Evolutionary conservation across 2,113 vertebrate species (phyloP), one percentile per base, ranked within the genome.

Genomic region (Tiliqua scincoides): DNA sequence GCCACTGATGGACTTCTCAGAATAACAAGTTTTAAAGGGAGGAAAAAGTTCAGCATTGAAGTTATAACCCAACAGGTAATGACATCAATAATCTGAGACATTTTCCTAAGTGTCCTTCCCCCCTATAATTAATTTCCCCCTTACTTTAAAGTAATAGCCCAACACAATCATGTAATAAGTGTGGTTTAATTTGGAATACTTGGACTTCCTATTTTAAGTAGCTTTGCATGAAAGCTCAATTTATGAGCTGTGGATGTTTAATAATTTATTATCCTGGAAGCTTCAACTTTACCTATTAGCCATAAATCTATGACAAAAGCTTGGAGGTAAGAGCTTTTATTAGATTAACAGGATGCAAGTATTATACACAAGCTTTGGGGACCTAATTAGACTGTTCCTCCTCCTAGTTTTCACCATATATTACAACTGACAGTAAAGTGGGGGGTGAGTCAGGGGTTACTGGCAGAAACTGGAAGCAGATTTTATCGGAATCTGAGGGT

Each of bases 321-420:
- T 83, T 89, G 79, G 86, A 89, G 25, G 57, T 88, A 90, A 85
- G 30, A 89, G 6, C 15, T 92, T 90, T 90, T 83, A 91, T 89
- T 84, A 43, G 52, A 85, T 83, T 84, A 87, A 85, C 35, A 89
- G 32, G 25, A 88, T 85, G 57, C 32, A 83, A 89, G 57, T 37
- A 92, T 87, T 32, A 72, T 73, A 83, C 17, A 89, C 20, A 84
- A 81, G 6, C 4, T 82, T 90, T 87, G 37, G 37, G 61, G 11
- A 86, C 84, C 18, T 87, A 77, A 40, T 86, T 88, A 48, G 61
- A 54, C 1, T 63, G 20, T 37, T 17, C 1, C 23, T 43, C 86
- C 25, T 40, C 85, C 78, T 84, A 74, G 79, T 89, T 90, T 88
- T 84, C 35, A 87, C 32, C 43, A 72, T 78, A 87, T 87, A 78